Percentiles rank a stretch among this genome's conserved stretches.
Conservation (phyloP, 2,113 vertebrate species). For the Rhinolophus sinicus region DNA sequence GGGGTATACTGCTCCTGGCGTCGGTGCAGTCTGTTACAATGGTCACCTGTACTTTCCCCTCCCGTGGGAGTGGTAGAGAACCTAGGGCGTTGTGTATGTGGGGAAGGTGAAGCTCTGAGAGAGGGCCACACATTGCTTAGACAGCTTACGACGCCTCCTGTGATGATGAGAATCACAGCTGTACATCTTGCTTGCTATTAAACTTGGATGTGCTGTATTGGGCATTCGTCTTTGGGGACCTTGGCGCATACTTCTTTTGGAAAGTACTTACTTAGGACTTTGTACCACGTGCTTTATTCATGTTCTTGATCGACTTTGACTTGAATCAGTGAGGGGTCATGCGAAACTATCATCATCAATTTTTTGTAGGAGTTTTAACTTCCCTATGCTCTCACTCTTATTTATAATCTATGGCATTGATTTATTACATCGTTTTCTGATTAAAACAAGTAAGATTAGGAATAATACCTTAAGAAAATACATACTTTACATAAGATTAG, state of each 20-base stretch:
- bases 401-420: background rate
- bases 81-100: rapidly evolving
- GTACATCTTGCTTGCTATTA: background rate
- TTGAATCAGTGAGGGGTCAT: rapidly evolving
- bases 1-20: background rate
- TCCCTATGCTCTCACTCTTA: background rate
- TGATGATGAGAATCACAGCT: background rate
- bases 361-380: background rate
- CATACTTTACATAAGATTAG: background rate
- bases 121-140: background rate
- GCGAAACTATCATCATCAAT: background rate
- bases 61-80: background rate
- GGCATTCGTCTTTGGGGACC: too few relatives aligned
- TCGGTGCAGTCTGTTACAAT: rapidly evolving
- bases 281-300: background rate
- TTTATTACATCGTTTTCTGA: background rate
- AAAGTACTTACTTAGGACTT: background rate
- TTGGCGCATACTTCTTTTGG: background rate
- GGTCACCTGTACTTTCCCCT: too few relatives aligned
- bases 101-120: background rate
- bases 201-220: background rate
- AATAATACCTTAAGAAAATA: background rate
- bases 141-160: rapidly evolving
- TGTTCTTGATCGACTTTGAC: background rate
- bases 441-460: background rate